Evolutionary conservation across 2,113 vertebrate genomes (phyloP), one percentile per base, ranked within the genome.

Genomic region (Neotoma lepida): DNA sequence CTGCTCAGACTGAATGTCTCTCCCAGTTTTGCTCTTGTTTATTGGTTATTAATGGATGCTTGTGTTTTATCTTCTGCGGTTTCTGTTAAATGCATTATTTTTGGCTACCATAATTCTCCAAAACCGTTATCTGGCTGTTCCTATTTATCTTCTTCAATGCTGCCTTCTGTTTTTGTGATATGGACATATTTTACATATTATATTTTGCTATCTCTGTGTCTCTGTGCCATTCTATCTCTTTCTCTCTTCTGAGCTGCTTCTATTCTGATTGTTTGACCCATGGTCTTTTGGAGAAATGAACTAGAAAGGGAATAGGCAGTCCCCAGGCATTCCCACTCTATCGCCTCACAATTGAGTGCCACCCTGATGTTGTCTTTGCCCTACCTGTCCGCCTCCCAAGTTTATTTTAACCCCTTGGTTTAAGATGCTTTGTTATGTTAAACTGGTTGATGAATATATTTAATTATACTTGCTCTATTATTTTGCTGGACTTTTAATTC

Each of bases 81-180:
- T 93, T 78, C 64, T 95, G 17, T n/a, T 88, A 18, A 85, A 44
- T 87, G 93, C 70, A 49, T 58, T 91, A 54, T 63, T 61, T 92
- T 87, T 44, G 88, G 58, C 8, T 80, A 9, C 54, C 44, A 30
- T 56, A 73, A 85, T 87, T 77, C 35, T 92, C 46, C 15, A 76
- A 56, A 22, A 90, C 46, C 18, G 54, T 70, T 78, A 92, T 20
- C 61, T 89, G 73, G 64, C 49, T 51, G 10, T 41, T 90, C 46
- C 46, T 51, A 56, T 71, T 33, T 58, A n/a, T n/a, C 44, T 22
- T n/a, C 33, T 9, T 56, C 8, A 33, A 44, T 18, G 8, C 18
- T 3, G 28, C 0, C 73, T 15, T 58, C 35, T 63, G 46, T 87
- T 77, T 41, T 46, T 88, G 9, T 39, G 89, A 41, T 7, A 4